Evolutionary conservation across 37 sponge, comb jelly and placozoan genomes (phyloP).

Genomic region (Theonella swinhoei): DNA sequence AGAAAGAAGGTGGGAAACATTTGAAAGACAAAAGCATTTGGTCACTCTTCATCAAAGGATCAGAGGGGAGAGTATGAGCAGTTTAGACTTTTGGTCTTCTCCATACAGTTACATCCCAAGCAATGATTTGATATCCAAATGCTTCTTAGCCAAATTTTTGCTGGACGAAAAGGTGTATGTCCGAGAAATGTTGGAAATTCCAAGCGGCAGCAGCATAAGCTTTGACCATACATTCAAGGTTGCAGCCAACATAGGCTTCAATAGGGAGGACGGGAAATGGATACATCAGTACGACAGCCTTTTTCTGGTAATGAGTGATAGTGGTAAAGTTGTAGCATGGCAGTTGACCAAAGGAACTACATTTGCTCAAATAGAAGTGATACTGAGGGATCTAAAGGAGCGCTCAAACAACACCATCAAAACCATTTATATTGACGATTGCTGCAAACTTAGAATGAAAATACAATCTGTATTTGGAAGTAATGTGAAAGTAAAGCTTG

Average conservation of each 20-base stretch:
- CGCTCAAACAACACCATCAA: neutral
- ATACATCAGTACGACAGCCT: slow-evolving; percentile 31
- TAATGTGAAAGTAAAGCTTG: slow-evolving; percentile 18
- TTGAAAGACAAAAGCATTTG: slow-evolving; percentile 7
- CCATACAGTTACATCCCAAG: neutral
- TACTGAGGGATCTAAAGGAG: neutral
- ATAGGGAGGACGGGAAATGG: slow-evolving; percentile 33
- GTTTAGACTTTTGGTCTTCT: neutral
- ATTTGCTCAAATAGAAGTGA: slow-evolving; percentile 11
- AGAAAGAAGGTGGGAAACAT: slow-evolving; percentile 2
- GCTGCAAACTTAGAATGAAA: slow-evolving; percentile 10
- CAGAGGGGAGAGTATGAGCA: neutral
- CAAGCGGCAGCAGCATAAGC: neutral
- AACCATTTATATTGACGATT: slow-evolving; percentile 15
- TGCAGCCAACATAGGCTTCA: slow-evolving; percentile 42
- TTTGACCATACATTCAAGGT: slow-evolving; percentile 59
- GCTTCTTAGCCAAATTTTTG: slow-evolving; percentile 12
- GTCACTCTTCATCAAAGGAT: neutral
- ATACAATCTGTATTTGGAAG: slow-evolving; percentile 27
- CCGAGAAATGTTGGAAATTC: neutral
- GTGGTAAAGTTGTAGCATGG: slow-evolving; percentile 42
- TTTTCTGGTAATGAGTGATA: slow-evolving; percentile 33
- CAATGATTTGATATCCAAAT: neutral
- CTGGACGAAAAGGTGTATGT: slow-evolving; percentile 11
- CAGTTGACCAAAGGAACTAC: slow-evolving; percentile 38